A percentile compares a stretch with the other conserved stretches of the same genome.
Evolutionary conservation across 2,113 vertebrate genomes (phyloP).

Genomic region (Neolamprologus modestus): DNA sequence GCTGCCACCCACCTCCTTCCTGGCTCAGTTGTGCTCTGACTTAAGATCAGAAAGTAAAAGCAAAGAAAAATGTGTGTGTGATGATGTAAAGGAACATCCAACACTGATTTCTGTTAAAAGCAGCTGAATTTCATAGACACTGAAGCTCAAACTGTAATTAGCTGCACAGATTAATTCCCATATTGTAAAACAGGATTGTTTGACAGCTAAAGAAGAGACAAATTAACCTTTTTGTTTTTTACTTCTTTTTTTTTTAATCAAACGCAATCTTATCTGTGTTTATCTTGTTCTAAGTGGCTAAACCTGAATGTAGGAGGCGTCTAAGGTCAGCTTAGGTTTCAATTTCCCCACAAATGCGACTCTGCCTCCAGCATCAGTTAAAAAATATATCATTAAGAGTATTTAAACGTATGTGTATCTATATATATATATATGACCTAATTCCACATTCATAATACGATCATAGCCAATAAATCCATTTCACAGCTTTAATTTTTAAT

Average conservation of each 20-base stretch:
- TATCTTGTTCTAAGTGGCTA: background rate
- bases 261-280: background rate
- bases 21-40: background rate
- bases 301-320: background rate
- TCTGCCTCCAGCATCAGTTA: background rate
- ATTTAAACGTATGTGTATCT: background rate
- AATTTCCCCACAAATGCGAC: background rate
- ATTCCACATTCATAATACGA: background rate
- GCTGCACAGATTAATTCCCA: background rate
- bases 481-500: background rate
- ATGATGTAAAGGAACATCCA: background rate
- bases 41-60: background rate
- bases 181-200: background rate
- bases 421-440: background rate
- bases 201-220: background rate
- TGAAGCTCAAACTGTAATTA: background rate
- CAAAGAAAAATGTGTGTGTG: background rate
- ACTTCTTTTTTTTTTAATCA: rapidly evolving
- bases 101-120: background rate
- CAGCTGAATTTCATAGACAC: background rate
- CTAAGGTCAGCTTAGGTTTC: background rate
- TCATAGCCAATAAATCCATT: background rate
- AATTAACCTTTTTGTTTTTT: background rate
- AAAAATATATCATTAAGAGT: background rate
- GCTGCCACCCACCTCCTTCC: background rate